Evolutionary conservation across 2,888 invertebrate species (phyloP), one percentile per base, ranked within the genome.

Genomic region (Dysmachus trigonus): DNA sequence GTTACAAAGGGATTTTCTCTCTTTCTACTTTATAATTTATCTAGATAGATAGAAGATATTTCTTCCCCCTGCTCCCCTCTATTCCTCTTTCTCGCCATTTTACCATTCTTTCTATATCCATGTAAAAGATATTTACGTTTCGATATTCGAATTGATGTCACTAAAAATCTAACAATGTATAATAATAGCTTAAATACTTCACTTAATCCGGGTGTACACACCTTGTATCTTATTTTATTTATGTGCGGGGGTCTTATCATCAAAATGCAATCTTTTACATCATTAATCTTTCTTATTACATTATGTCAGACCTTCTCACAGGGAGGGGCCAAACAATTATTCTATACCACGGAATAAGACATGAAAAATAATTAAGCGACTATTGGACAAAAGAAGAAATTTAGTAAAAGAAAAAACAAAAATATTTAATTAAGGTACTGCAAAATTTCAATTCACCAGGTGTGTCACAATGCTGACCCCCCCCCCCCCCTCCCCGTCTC

Each of bases 201-300:
- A 62, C 27, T 27, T 62, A 47, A 53, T 53, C 22, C 18, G 2
- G 7, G 15, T n/a, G 4, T 47, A n/a, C 47, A n/a, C 47, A 47
- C 47, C 47, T n/a, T 15, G 47, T 15, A n/a, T 15, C n/a, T 15
- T 18, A n/a, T n/a, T n/a, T n/a, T n/a, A n/a, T n/a, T n/a, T n/a
- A 5, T 15, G n/a, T 47, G 47, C 6, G 6, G 18, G 18, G 22
- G 41, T 22, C 76, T 76, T 76, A 76, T 76, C 76, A 76, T 10
- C 3, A 10, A 10, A 33, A 33, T 8, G 76, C 35, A 31, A 76
- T 76, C 76, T 35, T 22, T 76, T 76, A 76, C 33, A 76, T 76
- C 76, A 76, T 76, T 76, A 76, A 76, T 76, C 76, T 76, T 76
- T 27, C 27, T 22, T 62, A 62, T 62, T 22, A 62, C 62, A 62